Conservation (phyloP, 2,797 vertebrate genomes). For the Melopsittacus undulatus region DNA sequence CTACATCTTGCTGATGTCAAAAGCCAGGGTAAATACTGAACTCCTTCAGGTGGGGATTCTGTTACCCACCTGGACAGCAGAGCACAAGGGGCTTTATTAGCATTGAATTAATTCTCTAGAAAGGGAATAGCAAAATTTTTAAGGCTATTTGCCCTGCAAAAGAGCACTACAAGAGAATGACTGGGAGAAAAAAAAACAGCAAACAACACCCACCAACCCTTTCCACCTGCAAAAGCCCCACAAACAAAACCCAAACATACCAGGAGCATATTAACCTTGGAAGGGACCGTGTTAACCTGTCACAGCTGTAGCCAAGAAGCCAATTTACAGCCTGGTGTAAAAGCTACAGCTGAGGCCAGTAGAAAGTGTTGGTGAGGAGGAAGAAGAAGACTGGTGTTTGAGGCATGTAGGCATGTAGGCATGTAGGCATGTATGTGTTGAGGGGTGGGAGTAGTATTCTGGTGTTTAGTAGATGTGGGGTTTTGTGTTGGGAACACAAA, state of each 20-base stretch:
- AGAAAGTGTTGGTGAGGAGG: not conserved
- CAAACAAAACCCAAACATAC: not conserved
- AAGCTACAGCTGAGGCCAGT: accelerated
- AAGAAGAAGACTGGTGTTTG: accelerated
- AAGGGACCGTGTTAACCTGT: not conserved
- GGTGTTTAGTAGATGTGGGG: accelerated
- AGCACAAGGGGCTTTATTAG: not conserved
- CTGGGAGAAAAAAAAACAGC: not conserved
- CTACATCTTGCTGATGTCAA: not conserved
- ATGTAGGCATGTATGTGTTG: accelerated
- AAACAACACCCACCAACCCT: not conserved
- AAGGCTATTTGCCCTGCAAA: not conserved
- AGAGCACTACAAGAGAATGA: accelerated
- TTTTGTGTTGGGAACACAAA: accelerated
- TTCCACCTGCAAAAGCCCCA: not conserved
- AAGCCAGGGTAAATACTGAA: not conserved
- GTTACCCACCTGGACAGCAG: not conserved
- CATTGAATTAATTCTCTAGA: not conserved
- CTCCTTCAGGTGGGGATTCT: not conserved
- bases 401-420: not conserved
- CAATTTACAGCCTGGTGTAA: not conserved
- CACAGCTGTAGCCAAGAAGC: not conserved
- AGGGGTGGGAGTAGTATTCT: accelerated
- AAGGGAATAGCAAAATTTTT: not conserved
- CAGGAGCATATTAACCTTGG: not conserved